These are phyloP conservation scores for Indicator maculatus DNA, from an alignment of 2,113 vertebrate species.

Conservation along the genomic window DNA sequence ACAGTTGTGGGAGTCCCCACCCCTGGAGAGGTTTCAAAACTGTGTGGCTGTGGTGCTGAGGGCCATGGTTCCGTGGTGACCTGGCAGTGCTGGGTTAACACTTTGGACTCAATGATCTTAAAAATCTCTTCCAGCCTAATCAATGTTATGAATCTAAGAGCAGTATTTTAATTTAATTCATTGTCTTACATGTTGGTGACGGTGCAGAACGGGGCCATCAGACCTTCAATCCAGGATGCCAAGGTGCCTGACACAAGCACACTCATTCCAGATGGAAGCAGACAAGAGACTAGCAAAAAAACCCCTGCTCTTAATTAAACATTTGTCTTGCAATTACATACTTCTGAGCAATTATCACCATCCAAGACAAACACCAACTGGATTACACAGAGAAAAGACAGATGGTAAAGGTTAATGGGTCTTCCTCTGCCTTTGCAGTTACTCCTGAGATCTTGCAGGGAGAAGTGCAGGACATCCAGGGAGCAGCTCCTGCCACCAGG, in stretches of 20 bases:
- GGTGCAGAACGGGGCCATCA: background rate
- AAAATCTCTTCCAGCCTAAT: too few relatives aligned
- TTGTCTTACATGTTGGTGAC: background rate
- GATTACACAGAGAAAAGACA: background rate
- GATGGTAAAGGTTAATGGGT: constrained; percentile 6
- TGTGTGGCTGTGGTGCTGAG: too few relatives aligned
- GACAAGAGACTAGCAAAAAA: constrained; percentile 21
- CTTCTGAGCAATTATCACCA: constrained; percentile 10
- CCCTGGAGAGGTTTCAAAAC: too few relatives aligned
- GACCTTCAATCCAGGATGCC: background rate
- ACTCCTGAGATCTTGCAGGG: background rate
- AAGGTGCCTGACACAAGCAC: background rate
- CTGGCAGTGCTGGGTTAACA: too few relatives aligned
- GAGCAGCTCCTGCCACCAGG: background rate
- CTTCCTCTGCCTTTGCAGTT: background rate
- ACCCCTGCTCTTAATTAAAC: constrained; percentile 37
- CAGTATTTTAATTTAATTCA: background rate
- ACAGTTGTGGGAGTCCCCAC: too few relatives aligned
- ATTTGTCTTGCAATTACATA: constrained; percentile 40
- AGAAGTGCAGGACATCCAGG: background rate
- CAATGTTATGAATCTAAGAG: too few relatives aligned
- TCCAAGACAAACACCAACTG: constrained; percentile 49
- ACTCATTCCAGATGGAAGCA: constrained; percentile 31
- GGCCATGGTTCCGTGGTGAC: too few relatives aligned
- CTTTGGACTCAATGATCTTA: too few relatives aligned